Conservation (phyloP, 2,113 vertebrate species). For the Illadopsis cleaveri region DNA sequence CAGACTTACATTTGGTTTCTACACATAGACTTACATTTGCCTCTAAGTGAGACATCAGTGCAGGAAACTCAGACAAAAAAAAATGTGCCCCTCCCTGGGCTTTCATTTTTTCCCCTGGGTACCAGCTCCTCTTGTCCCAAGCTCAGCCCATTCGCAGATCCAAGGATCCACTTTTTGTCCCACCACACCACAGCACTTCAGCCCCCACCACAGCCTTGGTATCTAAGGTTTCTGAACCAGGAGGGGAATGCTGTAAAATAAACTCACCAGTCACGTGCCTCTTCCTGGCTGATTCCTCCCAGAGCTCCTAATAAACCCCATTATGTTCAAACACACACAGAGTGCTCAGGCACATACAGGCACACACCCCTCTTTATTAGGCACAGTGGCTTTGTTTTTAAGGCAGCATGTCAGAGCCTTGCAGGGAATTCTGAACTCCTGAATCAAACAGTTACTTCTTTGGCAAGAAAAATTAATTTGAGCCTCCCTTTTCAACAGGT, state of each 20-base stretch:
- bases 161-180: neutral
- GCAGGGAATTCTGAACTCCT: neutral
- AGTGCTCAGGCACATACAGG: neutral
- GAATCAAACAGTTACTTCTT: neutral
- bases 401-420: neutral
- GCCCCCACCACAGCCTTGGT: neutral
- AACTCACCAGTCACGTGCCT: neutral
- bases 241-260: neutral
- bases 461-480: neutral
- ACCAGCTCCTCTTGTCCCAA: neutral
- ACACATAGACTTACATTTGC: neutral
- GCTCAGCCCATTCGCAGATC: neutral
- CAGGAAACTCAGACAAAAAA: neutral
- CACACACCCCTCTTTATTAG: neutral
- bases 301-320: neutral
- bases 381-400: neutral
- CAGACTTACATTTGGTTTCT: neutral
- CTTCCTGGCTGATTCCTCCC: neutral
- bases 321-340: neutral
- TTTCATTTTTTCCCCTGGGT: neutral
- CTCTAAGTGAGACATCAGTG: neutral
- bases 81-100: neutral
- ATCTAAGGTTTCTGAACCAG: neutral
- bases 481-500: neutral
- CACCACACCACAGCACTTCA: neutral